Percentiles rank a stretch among this genome's conserved stretches.
These are phyloP conservation scores for Malurus melanocephalus DNA, from an alignment of 2,113 vertebrate genomes.

Conservation along the genomic window DNA sequence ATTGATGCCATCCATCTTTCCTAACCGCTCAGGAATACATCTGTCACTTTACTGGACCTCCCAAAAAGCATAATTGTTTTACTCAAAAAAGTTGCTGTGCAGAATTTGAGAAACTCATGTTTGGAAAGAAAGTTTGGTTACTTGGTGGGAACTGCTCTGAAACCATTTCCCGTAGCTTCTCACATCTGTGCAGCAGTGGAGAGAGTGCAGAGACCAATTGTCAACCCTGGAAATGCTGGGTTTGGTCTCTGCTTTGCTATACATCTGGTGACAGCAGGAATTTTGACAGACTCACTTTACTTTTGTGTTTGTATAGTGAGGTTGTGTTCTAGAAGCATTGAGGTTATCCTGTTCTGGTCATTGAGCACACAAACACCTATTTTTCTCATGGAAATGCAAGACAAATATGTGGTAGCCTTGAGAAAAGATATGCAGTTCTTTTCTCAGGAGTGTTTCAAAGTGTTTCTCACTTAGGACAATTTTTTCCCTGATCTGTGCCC, in stretches of 20 bases:
- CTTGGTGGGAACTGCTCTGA: not conserved
- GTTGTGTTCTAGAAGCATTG: not conserved
- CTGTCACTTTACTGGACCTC: not conserved
- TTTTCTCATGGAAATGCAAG: not conserved
- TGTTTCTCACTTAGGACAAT: not conserved
- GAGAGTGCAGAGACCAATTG: fast-evolving
- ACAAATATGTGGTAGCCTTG: not conserved
- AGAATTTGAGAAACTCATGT: not conserved
- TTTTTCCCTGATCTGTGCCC: not conserved
- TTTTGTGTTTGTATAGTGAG: not conserved
- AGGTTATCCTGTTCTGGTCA: not conserved
- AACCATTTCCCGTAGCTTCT: not conserved
- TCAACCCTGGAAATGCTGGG: not conserved
- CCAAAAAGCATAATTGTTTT: not conserved
- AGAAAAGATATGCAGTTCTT: not conserved
- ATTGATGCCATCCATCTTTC: not conserved
- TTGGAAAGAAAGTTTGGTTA: not conserved
- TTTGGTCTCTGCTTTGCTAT: not conserved
- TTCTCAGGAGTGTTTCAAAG: no score
- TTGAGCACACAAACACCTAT: not conserved
- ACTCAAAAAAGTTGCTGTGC: not conserved
- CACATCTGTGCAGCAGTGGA: not conserved
- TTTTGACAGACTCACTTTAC: not conserved
- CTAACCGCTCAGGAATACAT: not conserved
- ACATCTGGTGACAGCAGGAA: not conserved